Percentiles rank a stretch among this genome's conserved stretches.
Conservation (phyloP, 2,888 invertebrate species). For the Pyrochroa serraticornis region DNA sequence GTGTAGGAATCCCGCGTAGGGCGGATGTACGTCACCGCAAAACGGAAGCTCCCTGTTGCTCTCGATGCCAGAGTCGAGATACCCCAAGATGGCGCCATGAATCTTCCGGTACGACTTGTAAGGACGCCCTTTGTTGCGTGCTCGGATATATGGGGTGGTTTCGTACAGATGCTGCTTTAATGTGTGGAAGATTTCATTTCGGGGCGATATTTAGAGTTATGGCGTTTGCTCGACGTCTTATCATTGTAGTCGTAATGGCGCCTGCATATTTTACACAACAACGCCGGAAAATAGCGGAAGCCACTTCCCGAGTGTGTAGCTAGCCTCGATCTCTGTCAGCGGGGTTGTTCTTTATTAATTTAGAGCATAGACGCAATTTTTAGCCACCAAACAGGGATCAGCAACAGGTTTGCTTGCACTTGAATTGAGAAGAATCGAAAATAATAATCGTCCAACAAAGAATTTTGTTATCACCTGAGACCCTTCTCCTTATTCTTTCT, state of each 20-base stretch:
- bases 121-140: conserved; percentile 18
- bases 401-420: too few relatives aligned
- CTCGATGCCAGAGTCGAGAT: conserved; percentile 21
- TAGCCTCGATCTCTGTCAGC: neutral
- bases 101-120: conserved; percentile 25
- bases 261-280: conserved; percentile 8
- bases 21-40: conserved; percentile 26
- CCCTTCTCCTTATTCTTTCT: too few relatives aligned
- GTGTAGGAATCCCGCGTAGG: conserved; percentile 16
- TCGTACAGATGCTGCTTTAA: conserved; percentile 15
- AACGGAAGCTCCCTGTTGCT: conserved; percentile 31
- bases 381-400: too few relatives aligned
- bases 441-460: too few relatives aligned
- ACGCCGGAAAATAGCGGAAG: conserved; percentile 4
- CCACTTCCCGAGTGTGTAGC: neutral
- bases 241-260: conserved; percentile 14
- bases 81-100: conserved; percentile 25
- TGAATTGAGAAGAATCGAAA: too few relatives aligned
- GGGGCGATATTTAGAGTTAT: conserved; percentile 24
- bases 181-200: conserved; percentile 26
- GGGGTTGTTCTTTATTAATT: too few relatives aligned
- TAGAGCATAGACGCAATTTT: too few relatives aligned
- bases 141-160: conserved; percentile 22
- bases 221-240: conserved; percentile 14
- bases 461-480: too few relatives aligned